phyloP scores from a whole-genome alignment of 2,888 invertebrate genomes.

The Ypsolopha sequella region DNA sequence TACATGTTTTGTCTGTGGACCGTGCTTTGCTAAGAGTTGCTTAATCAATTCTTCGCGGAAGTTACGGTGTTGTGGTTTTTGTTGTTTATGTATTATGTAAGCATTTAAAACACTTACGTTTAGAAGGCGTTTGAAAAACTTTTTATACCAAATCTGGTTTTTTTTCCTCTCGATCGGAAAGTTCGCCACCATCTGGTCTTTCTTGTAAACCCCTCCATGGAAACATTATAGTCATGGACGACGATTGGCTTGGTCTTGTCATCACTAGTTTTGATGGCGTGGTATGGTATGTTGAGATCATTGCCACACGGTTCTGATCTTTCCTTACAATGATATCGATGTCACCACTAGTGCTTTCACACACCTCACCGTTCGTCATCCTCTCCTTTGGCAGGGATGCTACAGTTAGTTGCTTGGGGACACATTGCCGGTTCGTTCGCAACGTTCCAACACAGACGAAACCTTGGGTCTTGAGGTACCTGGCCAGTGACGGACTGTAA shows the following conservation, averaged over 20 bases:
- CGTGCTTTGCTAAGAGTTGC: no score
- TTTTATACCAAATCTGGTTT: slow-evolving; percentile 16
- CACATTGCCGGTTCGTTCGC: slow-evolving; percentile 13
- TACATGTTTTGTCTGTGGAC: no score
- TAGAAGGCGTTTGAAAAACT: slow-evolving; percentile 11
- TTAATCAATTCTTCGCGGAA: no score
- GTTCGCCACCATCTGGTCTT: slow-evolving; percentile 11
- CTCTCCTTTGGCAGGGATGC: slow-evolving; percentile 7
- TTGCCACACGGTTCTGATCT: slow-evolving; percentile 6
- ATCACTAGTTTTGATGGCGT: background rate
- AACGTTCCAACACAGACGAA: slow-evolving; percentile 19
- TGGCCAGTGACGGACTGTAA: slow-evolving; percentile 16
- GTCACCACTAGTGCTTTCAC: slow-evolving; percentile 4
- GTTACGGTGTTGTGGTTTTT: no score
- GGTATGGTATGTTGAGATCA: slow-evolving; percentile 5
- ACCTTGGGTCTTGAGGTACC: slow-evolving; percentile 14
- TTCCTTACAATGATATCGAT: slow-evolving; percentile 25
- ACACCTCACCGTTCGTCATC: slow-evolving; percentile 11
- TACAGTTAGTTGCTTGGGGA: slow-evolving; percentile 12
- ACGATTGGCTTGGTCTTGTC: background rate
- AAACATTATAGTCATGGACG: slow-evolving; percentile 2
- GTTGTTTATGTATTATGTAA: slow-evolving; percentile 5
- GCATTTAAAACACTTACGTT: slow-evolving; percentile 14
- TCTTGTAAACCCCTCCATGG: no score
- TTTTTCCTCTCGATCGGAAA: slow-evolving; percentile 13